Base-by-base conservation (phyloP, 35 echinoderm and acorn worm species). In the Lytechinus variegatus region DNA sequence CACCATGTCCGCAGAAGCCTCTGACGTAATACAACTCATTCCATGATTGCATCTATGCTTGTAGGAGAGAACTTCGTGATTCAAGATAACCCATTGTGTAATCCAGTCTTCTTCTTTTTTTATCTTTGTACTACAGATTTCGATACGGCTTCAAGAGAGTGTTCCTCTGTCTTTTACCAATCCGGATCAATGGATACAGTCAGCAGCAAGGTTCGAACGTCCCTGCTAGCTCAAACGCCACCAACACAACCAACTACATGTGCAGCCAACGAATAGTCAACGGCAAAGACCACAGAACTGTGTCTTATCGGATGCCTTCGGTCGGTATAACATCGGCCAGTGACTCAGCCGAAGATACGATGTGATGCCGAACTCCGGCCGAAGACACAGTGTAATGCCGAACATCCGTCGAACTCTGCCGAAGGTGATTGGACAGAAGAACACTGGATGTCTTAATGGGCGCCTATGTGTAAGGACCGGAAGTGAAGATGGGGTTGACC, bases 141-240 rank as follows among this genome's bases (percentile, higher is more conserved):
- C 95, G 97, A 16, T 95, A 96, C 94, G 97, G 97, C 24, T 98
- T 98, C 86, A 97, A 98, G 89, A 93, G 96, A 19, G 96, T 98
- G 19, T 98, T 98, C 87, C 97, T 95, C 54, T 96, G 95, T 90
- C 60, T 96, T 21, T 19, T 95, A 87, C 96, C 96, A 56, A 55
- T 95, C 54, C 52, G 87, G 94, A 33, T 93, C 60, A 28, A 58
- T 24, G 33, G 87, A 24, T 33, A 94, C 27, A 55, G 27, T 54
- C 27, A 66, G 58, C 71, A 93, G 14, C 61, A 87, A 27, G 29
- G 91, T 86, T 95, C 96, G 89, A 58, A 93, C n/a, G 54, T 93
- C 92, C 92, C 92, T 19, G 53, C 92, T 6, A 93, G 92, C 55
- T 93, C 92, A 5, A 93, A 93, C 52, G 92, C 92, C 9, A 95